Base-by-base conservation (phyloP, 2,888 invertebrate genomes). In the Lepidonotus clava region DNA sequence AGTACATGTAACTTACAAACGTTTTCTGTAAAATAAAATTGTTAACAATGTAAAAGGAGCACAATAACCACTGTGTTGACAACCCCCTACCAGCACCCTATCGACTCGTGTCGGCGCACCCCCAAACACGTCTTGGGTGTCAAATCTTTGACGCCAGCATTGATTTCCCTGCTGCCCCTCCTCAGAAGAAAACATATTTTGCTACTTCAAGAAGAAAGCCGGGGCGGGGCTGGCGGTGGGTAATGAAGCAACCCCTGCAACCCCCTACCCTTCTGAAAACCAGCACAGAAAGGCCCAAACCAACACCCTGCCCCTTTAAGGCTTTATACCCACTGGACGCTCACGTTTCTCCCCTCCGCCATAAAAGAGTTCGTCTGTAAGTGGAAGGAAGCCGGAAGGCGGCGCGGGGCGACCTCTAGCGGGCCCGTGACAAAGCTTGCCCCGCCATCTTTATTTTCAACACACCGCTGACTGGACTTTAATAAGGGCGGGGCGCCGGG, bases 351-450 rank as follows among this genome's bases (percentile, higher is more conserved):
- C 41, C 46, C n/a, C 80, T 51, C 51, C 80, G n/a, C 41, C 51
- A 41, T 80, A 80, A 80, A 80, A 46, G 80, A 80, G 28, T 80
- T 46, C 46, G 80, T 46, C 80, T 80, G 80, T 80, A 80, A 80
- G 80, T 80, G 80, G 80, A 80, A 80, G 80, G 80, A 80, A 80
- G 51, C 41, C 46, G 80, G 80, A 80, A 80, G 80, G 80, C 28
- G 80, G 32, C 24, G 41, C 46, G 80, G 80, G 46, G 80, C 34
- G 80, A 41, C 32, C 28, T 51, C 28, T 51, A 24, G 24, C 80
- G 41, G 41, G 41, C 80, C 80, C 51, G 80, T 80, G 80, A 51
- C 46, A 80, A 38, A 38, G 71, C 71, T 34, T 38, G n/a, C 18
- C n/a, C 80, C 80, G 41, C 46, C 80, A 46, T 41, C 80, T 80